Percentiles rank a stretch among this genome's conserved stretches.
Conservation (phyloP, 2,888 invertebrate species). For the Phymatocera aterrima region DNA sequence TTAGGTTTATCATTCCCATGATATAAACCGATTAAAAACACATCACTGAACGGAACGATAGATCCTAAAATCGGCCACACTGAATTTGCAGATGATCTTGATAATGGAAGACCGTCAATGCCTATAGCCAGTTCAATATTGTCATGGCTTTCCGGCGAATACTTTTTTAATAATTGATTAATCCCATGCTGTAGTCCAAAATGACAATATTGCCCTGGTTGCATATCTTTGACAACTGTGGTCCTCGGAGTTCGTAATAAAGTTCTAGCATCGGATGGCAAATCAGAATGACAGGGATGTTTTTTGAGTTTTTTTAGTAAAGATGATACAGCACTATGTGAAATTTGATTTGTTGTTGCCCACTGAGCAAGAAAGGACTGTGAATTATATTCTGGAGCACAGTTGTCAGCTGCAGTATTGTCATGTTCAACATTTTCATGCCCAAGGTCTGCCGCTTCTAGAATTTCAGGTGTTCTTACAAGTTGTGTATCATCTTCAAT, state of each 20-base stretch:
- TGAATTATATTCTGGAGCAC: neutral
- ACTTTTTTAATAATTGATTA: neutral
- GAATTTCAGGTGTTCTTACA: no score
- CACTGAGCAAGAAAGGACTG: neutral
- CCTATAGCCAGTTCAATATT: neutral
- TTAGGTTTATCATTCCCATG: neutral
- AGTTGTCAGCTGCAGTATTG: no score
- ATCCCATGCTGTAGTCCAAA: neutral
- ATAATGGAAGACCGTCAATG: neutral
- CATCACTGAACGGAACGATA: neutral
- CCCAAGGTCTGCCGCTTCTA: no score
- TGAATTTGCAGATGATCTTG: neutral
- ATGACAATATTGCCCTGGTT: neutral
- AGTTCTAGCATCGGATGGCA: neutral
- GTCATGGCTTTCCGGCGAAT: neutral
- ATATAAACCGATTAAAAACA: neutral
- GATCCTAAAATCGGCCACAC: constrained; percentile 1
- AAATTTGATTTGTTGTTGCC: neutral
- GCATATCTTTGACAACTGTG: neutral
- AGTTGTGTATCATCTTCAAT: no score
- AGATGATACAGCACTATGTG: neutral
- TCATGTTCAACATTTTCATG: no score
- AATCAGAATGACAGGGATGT: neutral
- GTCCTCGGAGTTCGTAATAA: neutral
- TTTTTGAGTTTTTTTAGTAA: neutral